Conservation (phyloP, 1,140 invertebrate species). For the Melipona quadrifasciata region DNA sequence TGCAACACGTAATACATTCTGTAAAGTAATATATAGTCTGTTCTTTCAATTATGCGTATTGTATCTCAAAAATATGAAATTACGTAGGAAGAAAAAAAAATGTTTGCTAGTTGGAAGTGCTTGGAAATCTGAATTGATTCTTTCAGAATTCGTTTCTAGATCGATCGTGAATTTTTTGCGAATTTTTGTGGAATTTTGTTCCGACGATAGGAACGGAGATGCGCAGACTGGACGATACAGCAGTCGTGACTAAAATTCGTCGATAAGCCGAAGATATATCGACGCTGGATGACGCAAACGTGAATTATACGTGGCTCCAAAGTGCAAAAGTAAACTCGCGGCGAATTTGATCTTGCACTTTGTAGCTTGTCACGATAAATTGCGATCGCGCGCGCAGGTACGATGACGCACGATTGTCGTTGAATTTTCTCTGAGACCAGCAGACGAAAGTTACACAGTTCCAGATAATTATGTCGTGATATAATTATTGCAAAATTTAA, state of each 20-base stretch:
- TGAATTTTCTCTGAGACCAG: neutral
- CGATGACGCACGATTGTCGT: neutral
- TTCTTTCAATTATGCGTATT: too few species aligned
- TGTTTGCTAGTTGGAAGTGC: too few species aligned
- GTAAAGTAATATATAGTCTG: too few species aligned
- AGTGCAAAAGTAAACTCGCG: slow-evolving; percentile 46
- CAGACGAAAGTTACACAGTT: neutral
- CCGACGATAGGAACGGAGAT: neutral
- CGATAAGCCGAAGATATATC: slow-evolving; percentile 16
- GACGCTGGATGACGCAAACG: slow-evolving; percentile 4
- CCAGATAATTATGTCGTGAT: neutral
- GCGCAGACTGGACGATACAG: neutral
- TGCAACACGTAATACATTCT: too few species aligned
- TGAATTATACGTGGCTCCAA: slow-evolving; percentile 38
- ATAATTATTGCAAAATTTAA: too few species aligned
- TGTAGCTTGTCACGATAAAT: slow-evolving; percentile 20
- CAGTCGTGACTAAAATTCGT: neutral
- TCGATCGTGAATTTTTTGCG: neutral
- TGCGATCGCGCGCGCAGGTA: neutral
- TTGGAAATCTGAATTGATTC: too few species aligned
- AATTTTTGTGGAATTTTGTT: neutral
- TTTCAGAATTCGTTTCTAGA: neutral
- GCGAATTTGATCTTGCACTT: slow-evolving; percentile 51
- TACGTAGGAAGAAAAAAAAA: too few species aligned
- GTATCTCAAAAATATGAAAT: too few species aligned